Base-by-base conservation (phyloP, 1,140 invertebrate species). In the Spodoptera frugiperda region DNA sequence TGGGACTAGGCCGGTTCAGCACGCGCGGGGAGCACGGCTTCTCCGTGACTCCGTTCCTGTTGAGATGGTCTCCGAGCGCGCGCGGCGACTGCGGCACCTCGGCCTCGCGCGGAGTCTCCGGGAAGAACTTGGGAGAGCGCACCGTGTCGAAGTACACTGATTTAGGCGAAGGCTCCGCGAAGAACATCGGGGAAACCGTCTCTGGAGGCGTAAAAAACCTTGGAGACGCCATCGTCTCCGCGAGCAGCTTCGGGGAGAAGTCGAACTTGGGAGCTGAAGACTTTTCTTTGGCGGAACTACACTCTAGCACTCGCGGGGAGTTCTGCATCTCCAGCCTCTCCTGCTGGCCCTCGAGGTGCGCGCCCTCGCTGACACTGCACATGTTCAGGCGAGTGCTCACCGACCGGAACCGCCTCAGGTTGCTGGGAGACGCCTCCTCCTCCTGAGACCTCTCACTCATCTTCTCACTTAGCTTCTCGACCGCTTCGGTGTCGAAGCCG, bases 181-280 rank as follows among this genome's bases (percentile, higher is more conserved):
- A 94, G 78, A 94, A 94, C 81, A 90, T 89, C 0, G 93, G 93
- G 5, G 93, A 94, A 0, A 89, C 87, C 44, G 86, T 91, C 77
- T 94, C 93, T 0, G 92, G 89, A 0, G 94, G 90, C 0, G 92
- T 93, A 57, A 94, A 94, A 67, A 94, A 94, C 30, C 91, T 84
- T 0, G 94, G 94, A 0, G 90, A 91, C 68, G 79, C 87, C 17
- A 92, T 83, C 21, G 81, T 87, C 39, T 93, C 91, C 4, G 87
- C 87, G 81, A 93, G 76, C 44, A 91, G 78, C 82, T 90, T 92
- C 3, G 91, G 91, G 0, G 94, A 94, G 76, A 93, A 94, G 78
- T 93, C 89, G 55, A 94, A 94, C 76, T 93, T 93, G 0, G 91
- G 84, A 30, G 87, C 87, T 0, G 89, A 84, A 10, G 89, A 88